phyloP scores from a whole-genome alignment of 2,797 vertebrate genomes.

The Hyperoplus lanceolatus region DNA sequence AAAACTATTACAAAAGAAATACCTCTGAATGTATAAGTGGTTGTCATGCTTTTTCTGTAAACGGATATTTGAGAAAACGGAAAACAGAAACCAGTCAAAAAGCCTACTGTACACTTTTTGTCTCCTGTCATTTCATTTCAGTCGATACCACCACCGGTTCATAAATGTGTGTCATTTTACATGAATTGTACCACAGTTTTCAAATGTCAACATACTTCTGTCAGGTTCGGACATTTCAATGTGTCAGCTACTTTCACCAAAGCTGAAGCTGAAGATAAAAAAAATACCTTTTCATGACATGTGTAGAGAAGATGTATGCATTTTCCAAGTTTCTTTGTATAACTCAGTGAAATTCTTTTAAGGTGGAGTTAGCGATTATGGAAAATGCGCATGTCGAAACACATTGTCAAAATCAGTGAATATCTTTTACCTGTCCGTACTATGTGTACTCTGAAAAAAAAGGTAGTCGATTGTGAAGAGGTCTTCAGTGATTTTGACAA shows the following conservation, averaged over 20 bases:
- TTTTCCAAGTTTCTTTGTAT: slow-evolving; percentile 3
- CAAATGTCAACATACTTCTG: not conserved
- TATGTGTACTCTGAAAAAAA: too few species aligned
- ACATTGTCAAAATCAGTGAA: too few species aligned
- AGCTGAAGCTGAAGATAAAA: too few species aligned
- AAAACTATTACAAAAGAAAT: slow-evolving; percentile 64
- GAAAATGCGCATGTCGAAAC: too few species aligned
- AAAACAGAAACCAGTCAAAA: not conserved
- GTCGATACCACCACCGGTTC: not conserved
- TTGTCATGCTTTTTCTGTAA: slow-evolving; percentile 30
- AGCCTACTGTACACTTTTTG: not conserved
- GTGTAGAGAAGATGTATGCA: not conserved
- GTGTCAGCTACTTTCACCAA: too few species aligned
- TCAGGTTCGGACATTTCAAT: not conserved
- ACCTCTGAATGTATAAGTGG: slow-evolving; percentile 60
- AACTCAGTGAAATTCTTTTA: not conserved
- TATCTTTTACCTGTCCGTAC: too few species aligned
- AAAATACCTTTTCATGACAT: slow-evolving; percentile 6
- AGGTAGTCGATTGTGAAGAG: too few species aligned
- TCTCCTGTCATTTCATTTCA: not conserved
- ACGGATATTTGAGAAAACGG: not conserved
- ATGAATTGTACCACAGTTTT: not conserved
- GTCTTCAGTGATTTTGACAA: too few species aligned
- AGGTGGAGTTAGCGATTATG: too few species aligned
- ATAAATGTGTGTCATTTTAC: not conserved